These are phyloP conservation scores for Lycophotia porphyrea DNA, from an alignment of 2,888 invertebrate genomes.

Conservation along the genomic window DNA sequence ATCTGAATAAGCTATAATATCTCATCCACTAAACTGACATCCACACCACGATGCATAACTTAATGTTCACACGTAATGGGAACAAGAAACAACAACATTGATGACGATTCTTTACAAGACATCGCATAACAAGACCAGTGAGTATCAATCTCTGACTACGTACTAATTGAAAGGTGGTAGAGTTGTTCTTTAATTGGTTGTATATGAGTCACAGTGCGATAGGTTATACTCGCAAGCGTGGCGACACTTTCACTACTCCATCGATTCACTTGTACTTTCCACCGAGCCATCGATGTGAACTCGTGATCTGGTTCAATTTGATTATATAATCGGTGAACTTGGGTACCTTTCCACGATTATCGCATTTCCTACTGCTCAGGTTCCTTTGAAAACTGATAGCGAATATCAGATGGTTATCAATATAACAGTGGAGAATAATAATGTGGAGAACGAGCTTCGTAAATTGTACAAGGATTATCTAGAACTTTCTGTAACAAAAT, in stretches of 20 bases:
- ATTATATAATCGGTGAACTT: conserved; percentile 62
- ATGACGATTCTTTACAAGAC: conserved; percentile 45
- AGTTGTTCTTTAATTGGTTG: conserved; percentile 50
- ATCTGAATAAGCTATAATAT: conserved; percentile 24
- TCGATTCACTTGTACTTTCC: conserved; percentile 73
- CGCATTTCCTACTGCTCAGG: conserved; percentile 18
- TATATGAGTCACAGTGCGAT: conserved; percentile 65
- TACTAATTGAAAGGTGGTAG: conserved; percentile 27
- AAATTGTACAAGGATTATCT: neutral
- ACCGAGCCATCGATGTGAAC: conserved; percentile 50
- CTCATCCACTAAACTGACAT: conserved; percentile 23
- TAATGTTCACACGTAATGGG: conserved; percentile 43
- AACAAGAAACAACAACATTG: conserved; percentile 37
- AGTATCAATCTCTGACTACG: conserved; percentile 25
- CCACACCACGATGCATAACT: conserved; percentile 21
- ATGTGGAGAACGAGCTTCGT: neutral
- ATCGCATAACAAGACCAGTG: conserved; percentile 30
- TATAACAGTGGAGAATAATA: conserved; percentile 6
- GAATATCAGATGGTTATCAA: conserved; percentile 2
- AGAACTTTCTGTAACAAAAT: neutral
- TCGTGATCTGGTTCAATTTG: conserved; percentile 66
- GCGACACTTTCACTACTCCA: conserved; percentile 73
- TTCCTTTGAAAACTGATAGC: conserved; percentile 20
- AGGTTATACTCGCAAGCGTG: conserved; percentile 58
- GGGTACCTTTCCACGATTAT: conserved; percentile 24